Conservation (phyloP, 2,888 invertebrate species). For the Eumerus sabulonum region DNA sequence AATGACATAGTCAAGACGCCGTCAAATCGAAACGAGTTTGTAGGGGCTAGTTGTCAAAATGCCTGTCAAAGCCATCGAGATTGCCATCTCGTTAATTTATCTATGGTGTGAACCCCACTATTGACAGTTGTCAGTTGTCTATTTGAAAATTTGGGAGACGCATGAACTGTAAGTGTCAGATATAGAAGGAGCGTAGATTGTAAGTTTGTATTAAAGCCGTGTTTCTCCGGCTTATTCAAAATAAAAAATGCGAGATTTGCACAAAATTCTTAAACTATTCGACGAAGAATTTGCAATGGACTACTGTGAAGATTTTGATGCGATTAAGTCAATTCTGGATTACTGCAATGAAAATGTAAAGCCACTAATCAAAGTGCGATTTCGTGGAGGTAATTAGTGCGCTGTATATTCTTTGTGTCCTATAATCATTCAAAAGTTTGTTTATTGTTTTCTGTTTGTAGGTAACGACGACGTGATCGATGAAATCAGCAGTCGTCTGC, state of each 20-base stretch:
- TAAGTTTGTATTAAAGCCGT: too few relatives aligned
- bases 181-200: too few relatives aligned
- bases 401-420: neutral
- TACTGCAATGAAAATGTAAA: constrained; percentile 73
- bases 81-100: too few relatives aligned
- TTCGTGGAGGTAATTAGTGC: constrained; percentile 72
- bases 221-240: too few relatives aligned
- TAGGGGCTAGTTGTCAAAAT: too few relatives aligned
- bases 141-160: too few relatives aligned
- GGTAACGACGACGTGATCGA: constrained; percentile 73
- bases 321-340: constrained; percentile 72
- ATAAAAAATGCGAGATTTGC: constrained; percentile 73
- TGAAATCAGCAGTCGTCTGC: constrained; percentile 71
- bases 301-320: constrained; percentile 74
- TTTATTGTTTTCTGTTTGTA: constrained; percentile 40
- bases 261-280: constrained; percentile 71
- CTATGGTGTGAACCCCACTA: too few relatives aligned
- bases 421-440: neutral
- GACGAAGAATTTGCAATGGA: constrained; percentile 72
- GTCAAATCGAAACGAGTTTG: too few relatives aligned
- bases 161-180: constrained; percentile 11
- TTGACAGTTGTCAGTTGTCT: too few relatives aligned
- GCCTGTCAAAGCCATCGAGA: too few relatives aligned
- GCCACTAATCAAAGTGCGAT: constrained; percentile 72
- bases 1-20: too few relatives aligned